Conservation (phyloP, 2,113 vertebrate genomes). For the Pholis gunnellus region DNA sequence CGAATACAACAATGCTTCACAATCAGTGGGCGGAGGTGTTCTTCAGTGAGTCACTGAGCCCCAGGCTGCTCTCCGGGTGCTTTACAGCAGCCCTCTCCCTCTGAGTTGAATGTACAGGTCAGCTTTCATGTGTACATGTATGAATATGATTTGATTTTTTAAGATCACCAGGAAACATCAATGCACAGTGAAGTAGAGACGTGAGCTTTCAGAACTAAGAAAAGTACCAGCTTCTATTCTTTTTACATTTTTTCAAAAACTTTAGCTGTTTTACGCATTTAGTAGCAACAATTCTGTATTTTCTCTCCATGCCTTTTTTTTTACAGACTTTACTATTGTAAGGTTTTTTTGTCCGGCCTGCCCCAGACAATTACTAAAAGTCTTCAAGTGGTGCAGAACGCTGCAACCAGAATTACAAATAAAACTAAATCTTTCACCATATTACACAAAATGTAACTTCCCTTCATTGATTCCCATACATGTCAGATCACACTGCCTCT, state of each 20-base stretch:
- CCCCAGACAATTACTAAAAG: background rate
- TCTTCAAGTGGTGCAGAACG: background rate
- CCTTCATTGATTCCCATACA: background rate
- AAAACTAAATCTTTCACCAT: background rate
- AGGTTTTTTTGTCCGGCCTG: background rate
- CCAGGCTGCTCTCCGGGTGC: too few relatives aligned
- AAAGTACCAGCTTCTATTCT: background rate
- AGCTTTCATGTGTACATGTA: too few relatives aligned
- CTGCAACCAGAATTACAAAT: background rate
- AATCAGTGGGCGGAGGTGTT: background rate
- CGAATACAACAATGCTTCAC: background rate
- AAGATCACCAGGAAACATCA: background rate
- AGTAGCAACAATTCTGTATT: background rate
- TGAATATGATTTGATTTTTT: too few relatives aligned
- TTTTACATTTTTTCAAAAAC: background rate
- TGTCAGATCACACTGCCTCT: background rate
- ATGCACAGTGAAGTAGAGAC: background rate
- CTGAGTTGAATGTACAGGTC: too few relatives aligned
- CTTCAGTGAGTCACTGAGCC: too few relatives aligned
- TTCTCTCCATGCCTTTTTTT: background rate
- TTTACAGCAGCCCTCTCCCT: too few relatives aligned
- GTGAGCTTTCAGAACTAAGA: background rate
- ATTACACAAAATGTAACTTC: background rate
- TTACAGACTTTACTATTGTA: background rate
- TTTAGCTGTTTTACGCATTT: too few relatives aligned